A percentile compares a stretch with the other conserved stretches of the same genome.
These are phyloP conservation scores for Schizopygopsis pylzovi DNA, from an alignment of 2,797 vertebrate species.

Conservation along the genomic window DNA sequence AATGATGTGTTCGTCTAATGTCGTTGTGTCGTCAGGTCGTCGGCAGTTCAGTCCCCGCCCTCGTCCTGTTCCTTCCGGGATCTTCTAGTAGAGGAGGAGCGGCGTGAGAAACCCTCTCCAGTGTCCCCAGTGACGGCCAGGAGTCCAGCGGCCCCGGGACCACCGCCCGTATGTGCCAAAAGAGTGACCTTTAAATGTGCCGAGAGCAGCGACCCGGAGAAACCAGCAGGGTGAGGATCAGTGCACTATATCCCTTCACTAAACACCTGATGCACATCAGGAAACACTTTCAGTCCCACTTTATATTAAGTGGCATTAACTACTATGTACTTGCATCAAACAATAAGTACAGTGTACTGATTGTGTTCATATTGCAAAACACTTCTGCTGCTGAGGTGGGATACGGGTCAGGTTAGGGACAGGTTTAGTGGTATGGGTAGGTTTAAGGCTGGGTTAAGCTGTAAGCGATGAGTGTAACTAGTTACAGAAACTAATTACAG, in stretches of 20 bases:
- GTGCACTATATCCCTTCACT: neutral
- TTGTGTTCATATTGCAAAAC: too few species aligned
- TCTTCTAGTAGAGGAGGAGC: slow-evolving; percentile 87
- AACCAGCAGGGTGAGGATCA: slow-evolving; percentile 79
- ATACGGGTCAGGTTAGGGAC: too few species aligned
- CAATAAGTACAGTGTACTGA: too few species aligned
- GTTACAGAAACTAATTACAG: too few species aligned
- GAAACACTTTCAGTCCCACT: neutral
- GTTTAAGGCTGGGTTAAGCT: too few species aligned
- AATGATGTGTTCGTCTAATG: neutral
- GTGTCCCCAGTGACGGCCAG: slow-evolving; percentile 53
- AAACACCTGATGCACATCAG: neutral
- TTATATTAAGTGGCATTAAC: too few species aligned
- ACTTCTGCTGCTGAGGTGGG: too few species aligned
- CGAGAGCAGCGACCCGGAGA: slow-evolving; percentile 77
- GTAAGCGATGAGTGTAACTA: too few species aligned
- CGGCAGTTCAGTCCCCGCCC: slow-evolving; percentile 75
- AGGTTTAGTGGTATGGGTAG: too few species aligned
- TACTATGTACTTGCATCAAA: too few species aligned
- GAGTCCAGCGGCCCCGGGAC: slow-evolving; percentile 57
- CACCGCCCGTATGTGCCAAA: slow-evolving; percentile 70
- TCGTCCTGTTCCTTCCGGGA: slow-evolving; percentile 87
- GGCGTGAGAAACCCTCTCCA: slow-evolving; percentile 55
- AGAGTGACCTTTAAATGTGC: slow-evolving; percentile 82
- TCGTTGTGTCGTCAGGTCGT: slow-evolving; percentile 76